phyloP scores from a whole-genome alignment of 1,140 invertebrate genomes.

The Augochlora pura region DNA sequence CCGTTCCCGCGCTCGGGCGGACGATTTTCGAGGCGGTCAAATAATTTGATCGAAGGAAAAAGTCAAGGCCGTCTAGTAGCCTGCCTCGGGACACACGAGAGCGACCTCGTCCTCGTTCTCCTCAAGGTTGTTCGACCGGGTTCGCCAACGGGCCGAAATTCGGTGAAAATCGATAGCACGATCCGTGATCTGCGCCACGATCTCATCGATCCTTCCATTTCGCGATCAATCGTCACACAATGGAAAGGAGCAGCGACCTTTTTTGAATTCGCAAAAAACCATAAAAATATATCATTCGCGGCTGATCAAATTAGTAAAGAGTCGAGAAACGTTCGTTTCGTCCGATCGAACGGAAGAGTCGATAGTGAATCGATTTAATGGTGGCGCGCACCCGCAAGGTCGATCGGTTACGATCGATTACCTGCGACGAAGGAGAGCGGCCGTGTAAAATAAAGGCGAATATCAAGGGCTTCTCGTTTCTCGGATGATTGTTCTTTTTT shows the following conservation, averaged over 20 bases:
- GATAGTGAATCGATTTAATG: neutral
- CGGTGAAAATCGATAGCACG: neutral
- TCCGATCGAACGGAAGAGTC: no score
- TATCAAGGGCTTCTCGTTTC: neutral
- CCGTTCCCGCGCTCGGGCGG: neutral
- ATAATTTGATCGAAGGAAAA: constrained; percentile 39
- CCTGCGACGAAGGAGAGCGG: constrained; percentile 48
- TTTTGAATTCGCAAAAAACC: no score
- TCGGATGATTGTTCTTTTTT: neutral
- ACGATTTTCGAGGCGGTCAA: constrained; percentile 12
- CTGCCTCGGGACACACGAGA: constrained; percentile 1
- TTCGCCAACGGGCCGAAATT: constrained; percentile 19
- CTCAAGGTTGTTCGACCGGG: constrained; percentile 30
- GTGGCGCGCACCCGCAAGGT: constrained; percentile 36
- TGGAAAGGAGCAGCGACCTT: no score
- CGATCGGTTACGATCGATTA: constrained; percentile 57
- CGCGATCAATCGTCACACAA: neutral
- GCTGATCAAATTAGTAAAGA: no score
- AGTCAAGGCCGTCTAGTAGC: constrained; percentile 38
- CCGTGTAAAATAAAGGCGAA: constrained; percentile 36
- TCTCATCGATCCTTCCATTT: no score
- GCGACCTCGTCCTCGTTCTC: constrained; percentile 45
- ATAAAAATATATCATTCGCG: no score
- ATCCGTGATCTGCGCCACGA: no score
- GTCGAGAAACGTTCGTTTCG: no score